Evolutionary conservation across 2,888 invertebrate genomes (phyloP), one percentile per base, ranked within the genome.

Genomic region (Amiota communis): DNA sequence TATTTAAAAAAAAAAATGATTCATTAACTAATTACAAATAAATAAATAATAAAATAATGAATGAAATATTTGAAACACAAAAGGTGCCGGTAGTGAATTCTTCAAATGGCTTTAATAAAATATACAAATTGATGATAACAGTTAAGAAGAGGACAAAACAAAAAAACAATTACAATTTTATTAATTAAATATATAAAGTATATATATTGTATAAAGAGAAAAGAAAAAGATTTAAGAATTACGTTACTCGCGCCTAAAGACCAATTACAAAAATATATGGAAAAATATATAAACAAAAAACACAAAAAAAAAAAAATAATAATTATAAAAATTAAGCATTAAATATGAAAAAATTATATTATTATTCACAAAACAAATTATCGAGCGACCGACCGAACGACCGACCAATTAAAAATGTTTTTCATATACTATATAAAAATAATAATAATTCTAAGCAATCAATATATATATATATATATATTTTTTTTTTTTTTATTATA

Each of bases 311-410:
- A 75, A 70, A 72, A 76, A 72, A 76, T 75, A 68, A n/a, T n/a
- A n/a, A n/a, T n/a, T n/a, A n/a, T n/a, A n/a, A n/a, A n/a, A n/a
- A n/a, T 67, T 76, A 74, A 65, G 36, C 74, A 77, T 68, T 61
- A 56, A 73, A 70, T 57, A 75, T 70, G 68, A 68, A 72, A 63
- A 75, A 49, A n/a, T n/a, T 46, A 56, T 53, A 69, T 65, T 46
- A 68, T 56, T 12, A 36, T 36, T 36, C 2, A 36, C 2, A 36
- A 36, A 36, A 36, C 6, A 36, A 36, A 6, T 36, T 36, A 73
- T 59, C 76, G 78, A 81, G 76, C 80, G 83, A 86, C 84, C 88
- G 88, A 88, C 81, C 87, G 86, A 88, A 82, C 84, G 82, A 86
- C 79, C 84, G 84, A 85, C 84, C 84, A 82, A 83, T 83, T 77